phyloP scores from a whole-genome alignment of 2,113 vertebrate genomes.

The Lagopus leucura region DNA sequence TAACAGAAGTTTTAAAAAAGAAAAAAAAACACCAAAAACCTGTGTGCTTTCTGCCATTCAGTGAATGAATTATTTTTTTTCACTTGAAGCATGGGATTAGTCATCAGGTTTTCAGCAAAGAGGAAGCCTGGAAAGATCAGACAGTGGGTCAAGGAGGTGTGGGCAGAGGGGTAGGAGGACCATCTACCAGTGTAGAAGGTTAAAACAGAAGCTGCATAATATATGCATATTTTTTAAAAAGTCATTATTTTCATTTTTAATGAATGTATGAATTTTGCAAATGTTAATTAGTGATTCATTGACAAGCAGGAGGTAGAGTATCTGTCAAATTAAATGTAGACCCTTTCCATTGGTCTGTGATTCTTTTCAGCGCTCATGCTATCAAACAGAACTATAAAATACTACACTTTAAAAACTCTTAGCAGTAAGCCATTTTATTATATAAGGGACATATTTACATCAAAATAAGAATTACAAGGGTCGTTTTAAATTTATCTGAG shows the following conservation, averaged over 20 bases:
- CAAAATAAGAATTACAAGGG: constrained; percentile 57
- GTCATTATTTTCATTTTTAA: background rate
- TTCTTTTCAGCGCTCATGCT: background rate
- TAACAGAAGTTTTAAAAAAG: background rate
- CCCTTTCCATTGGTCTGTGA: background rate
- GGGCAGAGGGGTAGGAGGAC: background rate
- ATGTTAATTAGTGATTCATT: background rate
- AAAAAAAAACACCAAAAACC: background rate
- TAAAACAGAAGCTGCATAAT: background rate
- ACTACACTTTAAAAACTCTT: background rate
- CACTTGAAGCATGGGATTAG: background rate
- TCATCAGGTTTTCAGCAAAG: background rate
- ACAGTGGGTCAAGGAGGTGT: background rate
- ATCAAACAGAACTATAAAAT: background rate
- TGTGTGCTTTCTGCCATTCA: background rate
- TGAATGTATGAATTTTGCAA: background rate
- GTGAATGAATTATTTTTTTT: background rate
- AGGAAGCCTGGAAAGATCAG: background rate
- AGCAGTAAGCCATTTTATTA: constrained; percentile 30
- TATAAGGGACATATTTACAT: constrained; percentile 47
- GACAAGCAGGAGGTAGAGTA: background rate
- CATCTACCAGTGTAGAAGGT: background rate
- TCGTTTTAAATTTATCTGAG: constrained; percentile 59
- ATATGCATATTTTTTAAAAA: background rate
- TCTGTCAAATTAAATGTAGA: background rate